Conservation (phyloP, 2,888 invertebrate species). For the Drosophila glabriapex region DNA sequence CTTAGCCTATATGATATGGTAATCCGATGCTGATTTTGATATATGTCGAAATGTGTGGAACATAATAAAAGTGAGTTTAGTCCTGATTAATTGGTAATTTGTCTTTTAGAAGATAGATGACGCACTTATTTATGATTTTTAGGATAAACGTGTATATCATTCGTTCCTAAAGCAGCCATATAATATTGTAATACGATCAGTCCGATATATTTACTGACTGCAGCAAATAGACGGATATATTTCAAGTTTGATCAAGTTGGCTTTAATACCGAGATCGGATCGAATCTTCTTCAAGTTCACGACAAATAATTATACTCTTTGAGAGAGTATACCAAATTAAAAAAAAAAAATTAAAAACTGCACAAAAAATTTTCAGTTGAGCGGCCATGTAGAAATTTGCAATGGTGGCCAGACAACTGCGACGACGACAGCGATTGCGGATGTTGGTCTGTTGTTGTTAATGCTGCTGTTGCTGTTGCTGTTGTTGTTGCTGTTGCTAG, state of each 20-base stretch:
- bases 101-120: neutral
- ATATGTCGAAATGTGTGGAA: neutral
- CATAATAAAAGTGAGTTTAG: neutral
- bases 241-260: too few species aligned
- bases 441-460: constrained; percentile 50
- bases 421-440: constrained; percentile 53
- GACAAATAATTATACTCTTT: neutral
- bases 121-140: too few species aligned
- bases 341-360: constrained; percentile 67
- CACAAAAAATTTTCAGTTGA: constrained; percentile 85
- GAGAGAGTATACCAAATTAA: neutral
- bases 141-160: too few species aligned
- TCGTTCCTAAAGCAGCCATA: too few species aligned
- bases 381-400: constrained; percentile 85
- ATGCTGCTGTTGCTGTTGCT: neutral
- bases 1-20: neutral
- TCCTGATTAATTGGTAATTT: neutral
- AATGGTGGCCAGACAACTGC: constrained; percentile 78
- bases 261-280: too few species aligned
- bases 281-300: too few species aligned
- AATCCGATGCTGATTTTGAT: neutral
- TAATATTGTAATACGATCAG: too few species aligned
- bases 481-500: neutral
- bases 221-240: too few species aligned
- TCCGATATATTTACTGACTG: too few species aligned